phyloP scores from a whole-genome alignment of 2,797 vertebrate genomes.

The Danionella dracula region DNA sequence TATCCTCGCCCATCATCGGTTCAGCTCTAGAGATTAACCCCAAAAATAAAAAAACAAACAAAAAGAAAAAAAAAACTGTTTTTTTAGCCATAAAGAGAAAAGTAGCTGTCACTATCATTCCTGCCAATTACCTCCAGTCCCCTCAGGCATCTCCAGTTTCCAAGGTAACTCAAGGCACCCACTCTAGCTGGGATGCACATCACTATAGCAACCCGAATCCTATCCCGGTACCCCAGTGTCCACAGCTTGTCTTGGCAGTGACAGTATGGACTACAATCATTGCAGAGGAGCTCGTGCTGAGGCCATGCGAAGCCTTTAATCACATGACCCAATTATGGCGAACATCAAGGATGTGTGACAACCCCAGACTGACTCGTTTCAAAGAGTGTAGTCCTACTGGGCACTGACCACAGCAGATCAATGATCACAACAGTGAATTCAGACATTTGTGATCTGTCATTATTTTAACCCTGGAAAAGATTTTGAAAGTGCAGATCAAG shows the following conservation, averaged over 20 bases:
- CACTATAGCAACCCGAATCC: constrained; percentile 18
- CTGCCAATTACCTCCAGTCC: constrained; percentile 28
- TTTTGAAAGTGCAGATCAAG: not conserved
- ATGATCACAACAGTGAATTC: not conserved
- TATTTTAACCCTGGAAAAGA: not conserved
- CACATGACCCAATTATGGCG: constrained; percentile 30
- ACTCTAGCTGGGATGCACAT: constrained; percentile 15
- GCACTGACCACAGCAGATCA: constrained; percentile 7
- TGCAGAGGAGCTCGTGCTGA: not conserved
- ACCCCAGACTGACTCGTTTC: not conserved
- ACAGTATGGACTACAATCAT: constrained; percentile 9
- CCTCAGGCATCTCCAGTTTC: constrained; percentile 35
- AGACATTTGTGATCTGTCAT: not conserved
- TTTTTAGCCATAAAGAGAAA: constrained; percentile 7
- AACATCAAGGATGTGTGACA: constrained; percentile 3
- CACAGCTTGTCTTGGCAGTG: constrained; percentile 9
- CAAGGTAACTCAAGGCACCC: constrained; percentile 24
- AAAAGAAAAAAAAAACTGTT: constrained; percentile 1
- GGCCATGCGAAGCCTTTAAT: constrained; percentile 2
- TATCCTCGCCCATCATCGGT: not conserved
- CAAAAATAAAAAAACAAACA: not conserved
- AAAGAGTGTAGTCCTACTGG: not conserved
- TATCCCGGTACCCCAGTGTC: constrained; percentile 16
- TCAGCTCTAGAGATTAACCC: constrained; percentile 9
- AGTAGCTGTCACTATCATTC: constrained; percentile 16